phyloP scores from a whole-genome alignment of 2,888 invertebrate genomes.

The Eupithecia inturbata region DNA sequence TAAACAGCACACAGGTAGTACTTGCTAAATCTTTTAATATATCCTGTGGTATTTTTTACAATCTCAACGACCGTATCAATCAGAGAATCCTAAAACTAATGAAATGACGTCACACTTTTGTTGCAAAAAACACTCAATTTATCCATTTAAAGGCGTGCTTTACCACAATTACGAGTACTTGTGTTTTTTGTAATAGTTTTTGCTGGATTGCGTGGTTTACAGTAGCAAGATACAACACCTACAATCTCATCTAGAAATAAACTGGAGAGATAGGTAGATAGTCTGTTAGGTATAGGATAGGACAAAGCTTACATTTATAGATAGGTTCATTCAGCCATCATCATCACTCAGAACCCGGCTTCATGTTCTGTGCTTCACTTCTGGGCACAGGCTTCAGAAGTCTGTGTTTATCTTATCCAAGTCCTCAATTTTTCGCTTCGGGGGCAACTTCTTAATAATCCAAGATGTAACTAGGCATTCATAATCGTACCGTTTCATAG shows the following conservation, averaged over 20 bases:
- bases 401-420: too few species aligned
- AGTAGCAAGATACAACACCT: neutral
- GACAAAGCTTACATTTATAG: neutral
- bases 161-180: constrained; percentile 14
- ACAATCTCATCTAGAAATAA: neutral
- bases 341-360: neutral
- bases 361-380: too few species aligned
- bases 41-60: constrained; percentile 18
- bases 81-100: constrained; percentile 23
- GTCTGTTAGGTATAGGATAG: neutral
- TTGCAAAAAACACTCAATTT: constrained; percentile 23
- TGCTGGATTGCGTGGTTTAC: constrained; percentile 2
- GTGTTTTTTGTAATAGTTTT: constrained; percentile 21
- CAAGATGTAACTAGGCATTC: neutral
- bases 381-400: too few species aligned
- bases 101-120: constrained; percentile 21
- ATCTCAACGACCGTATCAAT: constrained; percentile 19
- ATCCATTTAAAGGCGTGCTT: constrained; percentile 25
- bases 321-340: neutral
- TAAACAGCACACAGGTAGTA: neutral
- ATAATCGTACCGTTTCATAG: neutral
- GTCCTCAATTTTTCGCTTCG: too few species aligned
- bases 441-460: too few species aligned
- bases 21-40: neutral
- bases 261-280: neutral